Evolutionary conservation across 2,113 vertebrate genomes (phyloP).

Genomic region (Lota lota): DNA sequence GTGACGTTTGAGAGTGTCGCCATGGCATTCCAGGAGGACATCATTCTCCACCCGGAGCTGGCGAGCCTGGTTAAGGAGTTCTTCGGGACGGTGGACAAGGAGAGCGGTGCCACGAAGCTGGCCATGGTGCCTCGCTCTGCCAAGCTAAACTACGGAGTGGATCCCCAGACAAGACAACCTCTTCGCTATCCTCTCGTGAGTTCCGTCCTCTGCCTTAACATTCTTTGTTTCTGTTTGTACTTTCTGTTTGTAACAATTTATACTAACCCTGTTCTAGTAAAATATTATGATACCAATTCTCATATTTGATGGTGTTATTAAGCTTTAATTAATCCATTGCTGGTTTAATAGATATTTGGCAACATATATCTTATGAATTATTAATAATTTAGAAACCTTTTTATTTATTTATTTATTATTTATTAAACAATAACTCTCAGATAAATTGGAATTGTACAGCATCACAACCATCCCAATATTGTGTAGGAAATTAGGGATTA

Average conservation of each 20-base stretch:
- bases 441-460: neutral
- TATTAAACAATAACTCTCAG: too few relatives aligned
- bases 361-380: too few relatives aligned
- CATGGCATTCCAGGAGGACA: slow-evolving; percentile 81
- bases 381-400: too few relatives aligned
- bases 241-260: too few relatives aligned
- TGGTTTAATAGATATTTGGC: too few relatives aligned
- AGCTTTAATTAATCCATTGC: too few relatives aligned
- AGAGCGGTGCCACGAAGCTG: slow-evolving; percentile 82
- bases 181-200: slow-evolving; percentile 83
- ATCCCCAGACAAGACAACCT: slow-evolving; percentile 68
- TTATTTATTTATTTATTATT: too few relatives aligned
- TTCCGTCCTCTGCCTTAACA: neutral
- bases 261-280: too few relatives aligned
- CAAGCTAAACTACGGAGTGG: slow-evolving; percentile 83
- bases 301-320: too few relatives aligned
- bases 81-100: slow-evolving; percentile 60
- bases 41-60: slow-evolving; percentile 82
- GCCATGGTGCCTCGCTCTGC: slow-evolving; percentile 82
- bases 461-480: neutral
- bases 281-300: too few relatives aligned
- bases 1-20: slow-evolving; percentile 91
- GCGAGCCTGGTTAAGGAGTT: slow-evolving; percentile 71
- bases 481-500: neutral
- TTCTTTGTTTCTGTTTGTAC: too few relatives aligned